Evolutionary conservation across 35 echinoderm and acorn worm species (phyloP), one percentile per base, ranked within the genome.

Genomic region (Diadema setosum): DNA sequence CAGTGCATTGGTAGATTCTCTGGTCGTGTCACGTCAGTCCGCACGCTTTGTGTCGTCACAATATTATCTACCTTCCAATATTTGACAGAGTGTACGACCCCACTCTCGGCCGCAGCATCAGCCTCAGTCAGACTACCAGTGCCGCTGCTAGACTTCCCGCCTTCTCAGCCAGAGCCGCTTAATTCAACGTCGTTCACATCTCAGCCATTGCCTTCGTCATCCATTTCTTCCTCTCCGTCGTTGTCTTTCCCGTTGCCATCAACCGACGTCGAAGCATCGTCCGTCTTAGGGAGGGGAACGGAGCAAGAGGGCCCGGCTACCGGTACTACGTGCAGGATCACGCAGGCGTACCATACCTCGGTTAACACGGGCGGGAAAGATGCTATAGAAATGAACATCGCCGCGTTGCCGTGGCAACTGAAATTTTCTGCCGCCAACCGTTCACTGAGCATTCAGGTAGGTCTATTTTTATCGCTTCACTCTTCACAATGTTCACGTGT

Each of bases 371-470:
- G 37, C 29, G 27, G 37, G 63, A 67, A 67, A 67, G 63, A 67
- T 67, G 63, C 12, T 67, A 67, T 67, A 26, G 63, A 67, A 67
- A 67, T 67, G 63, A 67, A 67, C 63, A 67, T 67, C 63, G 37
- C 63, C 29, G 63, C 37, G 37, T 67, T 67, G 63, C 63, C 63
- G 37, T 67, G 63, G 63, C 63, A 67, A 67, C 63, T 67, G 27
- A 67, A 1, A 26, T 33, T 67, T 34, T n/a, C 63, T 33, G 30
- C 18, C 27, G 63, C 63, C 63, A 67, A 67, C 63, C 63, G 18
- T 33, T 29, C 63, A 67, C 37, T 27, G 63, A 67, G 63, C 37
- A 67, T 67, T 67, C 30, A 67, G 63, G 63, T 67, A 67, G 21
- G 63, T 12, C 12, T 15, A 31, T 67, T 34, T 67, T 29, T n/a